Percentiles rank a stretch among this genome's conserved stretches.
Evolutionary conservation across 2,888 invertebrate genomes (phyloP).

Genomic region (Anthoptus insignis): DNA sequence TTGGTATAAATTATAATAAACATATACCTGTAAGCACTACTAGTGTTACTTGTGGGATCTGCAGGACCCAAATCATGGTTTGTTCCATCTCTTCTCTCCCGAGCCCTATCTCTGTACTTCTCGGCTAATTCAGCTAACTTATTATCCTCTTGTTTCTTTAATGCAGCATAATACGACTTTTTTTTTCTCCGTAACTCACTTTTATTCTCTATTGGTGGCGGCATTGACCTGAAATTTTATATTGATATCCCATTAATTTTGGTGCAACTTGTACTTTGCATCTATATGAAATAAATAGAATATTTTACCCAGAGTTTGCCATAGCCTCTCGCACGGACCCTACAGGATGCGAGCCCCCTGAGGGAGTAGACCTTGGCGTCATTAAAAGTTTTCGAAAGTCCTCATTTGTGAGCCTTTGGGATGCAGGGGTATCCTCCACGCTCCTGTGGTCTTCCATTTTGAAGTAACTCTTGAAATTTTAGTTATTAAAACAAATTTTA

Average conservation of each 20-base stretch:
- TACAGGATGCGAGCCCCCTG: conserved; percentile 77
- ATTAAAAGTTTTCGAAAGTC: conserved; percentile 98
- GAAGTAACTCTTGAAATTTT: background rate
- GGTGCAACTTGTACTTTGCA: background rate
- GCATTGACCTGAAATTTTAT: conserved; percentile 69
- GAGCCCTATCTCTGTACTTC: conserved; percentile 97
- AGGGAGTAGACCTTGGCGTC: conserved; percentile 95
- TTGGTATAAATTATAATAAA: no score
- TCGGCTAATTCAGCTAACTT: conserved; percentile 97
- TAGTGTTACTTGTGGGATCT: conserved; percentile 94
- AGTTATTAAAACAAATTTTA: no score
- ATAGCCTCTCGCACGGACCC: conserved; percentile 91
- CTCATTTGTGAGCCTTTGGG: conserved; percentile 97
- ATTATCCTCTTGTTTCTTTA: conserved; percentile 98
- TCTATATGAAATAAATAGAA: background rate
- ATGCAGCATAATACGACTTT: conserved; percentile 97
- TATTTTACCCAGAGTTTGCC: conserved; percentile 87
- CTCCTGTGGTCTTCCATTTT: conserved; percentile 83
- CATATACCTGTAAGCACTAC: conserved; percentile 91
- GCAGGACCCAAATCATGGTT: conserved; percentile 92
- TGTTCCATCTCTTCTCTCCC: conserved; percentile 96
- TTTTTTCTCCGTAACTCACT: conserved; percentile 96
- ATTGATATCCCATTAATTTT: background rate
- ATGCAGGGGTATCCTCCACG: conserved; percentile 88
- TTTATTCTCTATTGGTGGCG: conserved; percentile 89